Conservation (phyloP, 2,888 invertebrate genomes). For the Ichneumoninae sp. region DNA sequence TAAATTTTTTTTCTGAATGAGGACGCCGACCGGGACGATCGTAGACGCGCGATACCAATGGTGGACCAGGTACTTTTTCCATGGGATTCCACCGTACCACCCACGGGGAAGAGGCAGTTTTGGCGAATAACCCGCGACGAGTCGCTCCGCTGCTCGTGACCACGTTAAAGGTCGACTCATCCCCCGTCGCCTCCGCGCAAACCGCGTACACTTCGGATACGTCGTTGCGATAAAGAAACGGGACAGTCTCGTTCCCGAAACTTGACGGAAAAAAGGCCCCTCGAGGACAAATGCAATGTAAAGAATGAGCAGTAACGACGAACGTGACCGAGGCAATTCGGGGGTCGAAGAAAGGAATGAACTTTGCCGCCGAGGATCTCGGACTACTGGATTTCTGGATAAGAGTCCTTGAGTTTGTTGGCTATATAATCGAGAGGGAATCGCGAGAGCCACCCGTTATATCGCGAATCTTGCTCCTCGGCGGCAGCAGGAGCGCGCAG, state of each 20-base stretch:
- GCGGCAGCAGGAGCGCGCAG: constrained; percentile 46
- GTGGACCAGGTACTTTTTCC: background rate
- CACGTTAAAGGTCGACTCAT: background rate
- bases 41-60: background rate
- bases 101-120: background rate
- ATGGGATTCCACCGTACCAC: background rate
- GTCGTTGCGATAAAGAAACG: background rate
- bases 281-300: constrained; percentile 1
- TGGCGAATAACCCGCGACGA: background rate
- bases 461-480: constrained; percentile 57
- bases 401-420: background rate
- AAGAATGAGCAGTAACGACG: constrained; percentile 1
- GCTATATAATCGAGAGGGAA: constrained; percentile 1
- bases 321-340: background rate
- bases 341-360: constrained; percentile 1
- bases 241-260: background rate
- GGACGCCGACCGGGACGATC: background rate
- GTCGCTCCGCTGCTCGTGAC: background rate
- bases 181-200: background rate
- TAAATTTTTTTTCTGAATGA: no score
- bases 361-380: background rate
- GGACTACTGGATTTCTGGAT: background rate
- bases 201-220: background rate
- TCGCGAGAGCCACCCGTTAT: constrained; percentile 63
- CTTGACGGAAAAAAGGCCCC: background rate